phyloP scores from a whole-genome alignment of 2,113 vertebrate species.

The Pteruthius melanotis region DNA sequence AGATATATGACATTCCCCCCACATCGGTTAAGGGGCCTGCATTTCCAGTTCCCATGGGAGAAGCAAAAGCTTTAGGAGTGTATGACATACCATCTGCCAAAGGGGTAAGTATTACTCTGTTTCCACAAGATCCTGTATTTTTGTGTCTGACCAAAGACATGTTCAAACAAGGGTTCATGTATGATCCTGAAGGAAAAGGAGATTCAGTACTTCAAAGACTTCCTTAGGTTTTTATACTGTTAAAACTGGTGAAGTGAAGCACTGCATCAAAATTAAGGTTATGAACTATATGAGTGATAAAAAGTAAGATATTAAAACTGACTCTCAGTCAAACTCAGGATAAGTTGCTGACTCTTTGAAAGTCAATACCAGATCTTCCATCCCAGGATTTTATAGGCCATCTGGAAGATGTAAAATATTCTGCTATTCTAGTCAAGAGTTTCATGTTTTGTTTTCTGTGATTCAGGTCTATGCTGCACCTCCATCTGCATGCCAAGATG shows the following conservation, averaged over 20 bases:
- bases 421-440: neutral
- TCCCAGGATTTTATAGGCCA: neutral
- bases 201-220: neutral
- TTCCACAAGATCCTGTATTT: neutral
- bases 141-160: neutral
- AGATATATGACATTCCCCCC: conserved; percentile 94
- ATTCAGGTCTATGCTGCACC: conserved; percentile 83
- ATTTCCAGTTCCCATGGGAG: conserved; percentile 62
- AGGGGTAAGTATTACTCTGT: conserved; percentile 67
- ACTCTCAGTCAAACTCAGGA: neutral
- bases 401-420: neutral
- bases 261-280: neutral
- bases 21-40: conserved; percentile 70
- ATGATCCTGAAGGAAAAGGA: neutral
- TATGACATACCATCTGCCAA: conserved; percentile 87
- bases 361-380: neutral
- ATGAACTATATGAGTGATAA: neutral
- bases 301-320: neutral
- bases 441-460: conserved; percentile 4
- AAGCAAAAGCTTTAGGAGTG: conserved; percentile 78
- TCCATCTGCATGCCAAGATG: conserved; percentile 70
- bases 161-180: neutral
- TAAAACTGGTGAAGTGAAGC: neutral
- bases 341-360: neutral
- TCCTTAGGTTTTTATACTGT: neutral